Evolutionary conservation across 2,888 invertebrate genomes (phyloP).

Genomic region (Noctua janthina): DNA sequence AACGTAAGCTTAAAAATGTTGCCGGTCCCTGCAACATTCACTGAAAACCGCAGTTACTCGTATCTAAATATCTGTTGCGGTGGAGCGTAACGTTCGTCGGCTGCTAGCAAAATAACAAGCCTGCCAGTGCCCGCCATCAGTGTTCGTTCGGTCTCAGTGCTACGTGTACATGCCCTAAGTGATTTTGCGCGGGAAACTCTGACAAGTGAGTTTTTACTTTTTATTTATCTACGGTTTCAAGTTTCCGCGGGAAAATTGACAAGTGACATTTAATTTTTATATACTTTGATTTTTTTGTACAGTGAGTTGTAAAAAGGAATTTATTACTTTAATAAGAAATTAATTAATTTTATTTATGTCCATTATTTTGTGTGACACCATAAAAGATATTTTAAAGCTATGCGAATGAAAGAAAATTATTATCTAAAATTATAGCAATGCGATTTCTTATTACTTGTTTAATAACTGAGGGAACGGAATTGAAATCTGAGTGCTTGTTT

Average conservation of each 20-base stretch:
- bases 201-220: constrained; percentile 68
- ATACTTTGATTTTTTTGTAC: background rate
- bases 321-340: background rate
- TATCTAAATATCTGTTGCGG: constrained; percentile 60
- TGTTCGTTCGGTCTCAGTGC: constrained; percentile 68
- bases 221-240: constrained; percentile 16
- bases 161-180: constrained; percentile 68
- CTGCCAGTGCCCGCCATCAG: constrained; percentile 67
- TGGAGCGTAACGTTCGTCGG: constrained; percentile 64
- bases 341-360: background rate
- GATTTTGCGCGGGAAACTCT: constrained; percentile 61
- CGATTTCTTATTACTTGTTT: constrained; percentile 1
- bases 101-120: constrained; percentile 74
- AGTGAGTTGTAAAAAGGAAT: constrained; percentile 7
- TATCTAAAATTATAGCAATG: constrained; percentile 5
- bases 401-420: constrained; percentile 21
- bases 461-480: background rate
- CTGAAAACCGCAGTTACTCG: constrained; percentile 69
- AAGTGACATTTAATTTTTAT: constrained; percentile 14
- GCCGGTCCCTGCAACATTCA: constrained; percentile 67
- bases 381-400: background rate
- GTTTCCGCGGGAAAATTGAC: constrained; percentile 15
- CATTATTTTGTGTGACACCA: background rate
- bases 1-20: constrained; percentile 69
- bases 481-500: background rate